A percentile compares a stretch with the other conserved stretches of the same genome.
Evolutionary conservation across 2,888 invertebrate genomes (phyloP).

Genomic region (Hofmannophila pseudospretella): DNA sequence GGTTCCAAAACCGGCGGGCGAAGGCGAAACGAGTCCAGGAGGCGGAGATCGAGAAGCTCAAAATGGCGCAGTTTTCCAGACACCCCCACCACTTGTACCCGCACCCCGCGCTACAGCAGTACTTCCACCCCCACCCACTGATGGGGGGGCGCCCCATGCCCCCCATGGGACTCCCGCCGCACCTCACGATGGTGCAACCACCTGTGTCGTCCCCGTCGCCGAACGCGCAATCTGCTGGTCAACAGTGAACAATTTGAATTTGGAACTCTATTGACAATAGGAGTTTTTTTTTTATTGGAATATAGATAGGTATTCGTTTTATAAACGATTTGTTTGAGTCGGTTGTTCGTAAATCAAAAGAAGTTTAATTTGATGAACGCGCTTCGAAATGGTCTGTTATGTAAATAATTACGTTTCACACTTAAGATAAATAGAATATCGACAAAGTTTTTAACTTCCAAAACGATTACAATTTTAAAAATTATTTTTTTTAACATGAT

Average conservation of each 20-base stretch:
- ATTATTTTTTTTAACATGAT: too few relatives aligned
- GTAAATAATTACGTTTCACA: too few relatives aligned
- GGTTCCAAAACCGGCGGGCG: slow-evolving; percentile 96
- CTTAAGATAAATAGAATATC: too few relatives aligned
- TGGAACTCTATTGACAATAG: too few relatives aligned
- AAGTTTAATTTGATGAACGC: too few relatives aligned
- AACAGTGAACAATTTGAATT: slow-evolving; percentile 27
- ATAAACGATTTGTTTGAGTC: too few relatives aligned
- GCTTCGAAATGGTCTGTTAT: too few relatives aligned
- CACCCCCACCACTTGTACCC: slow-evolving; percentile 79
- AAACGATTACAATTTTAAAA: too few relatives aligned
- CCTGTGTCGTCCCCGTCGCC: slow-evolving; percentile 67
- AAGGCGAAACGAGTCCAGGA: slow-evolving; percentile 98
- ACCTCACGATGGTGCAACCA: slow-evolving; percentile 66
- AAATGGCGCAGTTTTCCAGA: slow-evolving; percentile 84
- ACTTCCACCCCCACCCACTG: slow-evolving; percentile 79
- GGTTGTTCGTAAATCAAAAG: too few relatives aligned
- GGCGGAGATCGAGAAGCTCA: slow-evolving; percentile 97
- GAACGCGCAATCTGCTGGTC: slow-evolving; percentile 46
- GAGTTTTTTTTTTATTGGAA: too few relatives aligned
- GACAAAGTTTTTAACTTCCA: too few relatives aligned
- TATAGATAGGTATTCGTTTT: too few relatives aligned
- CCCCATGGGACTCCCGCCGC: slow-evolving; percentile 67
- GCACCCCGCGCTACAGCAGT: slow-evolving; percentile 79
- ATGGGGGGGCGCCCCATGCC: slow-evolving; percentile 71